These are phyloP conservation scores for Xiphias gladius DNA, from an alignment of 2,113 vertebrate species.

Conservation along the genomic window DNA sequence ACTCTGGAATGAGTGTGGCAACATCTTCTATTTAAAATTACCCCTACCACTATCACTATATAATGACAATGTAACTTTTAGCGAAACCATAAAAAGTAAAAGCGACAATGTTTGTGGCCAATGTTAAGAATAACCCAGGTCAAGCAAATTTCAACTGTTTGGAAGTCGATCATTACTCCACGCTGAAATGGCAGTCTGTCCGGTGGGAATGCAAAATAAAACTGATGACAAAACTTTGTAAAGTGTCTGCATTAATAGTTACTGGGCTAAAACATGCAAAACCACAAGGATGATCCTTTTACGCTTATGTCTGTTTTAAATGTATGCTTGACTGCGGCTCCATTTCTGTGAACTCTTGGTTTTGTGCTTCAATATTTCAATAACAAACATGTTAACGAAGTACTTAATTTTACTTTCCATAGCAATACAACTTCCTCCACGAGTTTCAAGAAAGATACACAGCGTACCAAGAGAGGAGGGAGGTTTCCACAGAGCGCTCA, in stretches of 20 bases:
- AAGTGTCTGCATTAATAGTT: background rate
- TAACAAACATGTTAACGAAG: background rate
- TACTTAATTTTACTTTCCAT: background rate
- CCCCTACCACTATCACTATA: too few species aligned
- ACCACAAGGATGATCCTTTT: background rate
- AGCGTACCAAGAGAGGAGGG: slow-evolving; percentile 83
- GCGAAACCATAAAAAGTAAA: too few species aligned
- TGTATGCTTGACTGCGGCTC: background rate
- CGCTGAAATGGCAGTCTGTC: too few species aligned
- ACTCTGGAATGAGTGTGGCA: too few species aligned
- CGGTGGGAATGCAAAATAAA: too few species aligned
- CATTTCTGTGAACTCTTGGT: background rate
- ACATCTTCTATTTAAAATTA: too few species aligned
- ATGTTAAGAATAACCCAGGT: too few species aligned
- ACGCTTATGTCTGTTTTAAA: background rate
- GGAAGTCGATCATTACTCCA: too few species aligned
- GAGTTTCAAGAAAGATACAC: slow-evolving; percentile 89
- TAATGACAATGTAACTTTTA: too few species aligned
- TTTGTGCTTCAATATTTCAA: background rate
- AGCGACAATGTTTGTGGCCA: too few species aligned
- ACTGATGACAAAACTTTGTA: too few species aligned
- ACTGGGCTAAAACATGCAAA: background rate
- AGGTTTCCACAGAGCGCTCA: slow-evolving; percentile 71
- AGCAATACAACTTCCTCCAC: slow-evolving; percentile 96
- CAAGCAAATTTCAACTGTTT: too few species aligned